Percentiles rank a stretch among this genome's conserved stretches.
phyloP scores from a whole-genome alignment of 2,113 vertebrate species.

The Nymphicus hollandicus region DNA sequence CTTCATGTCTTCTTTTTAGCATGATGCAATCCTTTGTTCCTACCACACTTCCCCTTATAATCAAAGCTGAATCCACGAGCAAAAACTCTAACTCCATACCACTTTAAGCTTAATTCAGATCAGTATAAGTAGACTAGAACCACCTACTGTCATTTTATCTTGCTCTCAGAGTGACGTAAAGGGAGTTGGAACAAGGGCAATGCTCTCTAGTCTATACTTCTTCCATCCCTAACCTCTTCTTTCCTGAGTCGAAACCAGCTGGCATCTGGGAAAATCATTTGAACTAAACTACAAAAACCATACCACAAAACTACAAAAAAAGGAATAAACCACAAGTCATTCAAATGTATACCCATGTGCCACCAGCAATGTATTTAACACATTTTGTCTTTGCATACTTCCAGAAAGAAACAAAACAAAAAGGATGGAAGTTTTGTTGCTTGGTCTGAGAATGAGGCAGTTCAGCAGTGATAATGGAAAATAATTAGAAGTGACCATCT shows the following conservation, averaged over 20 bases:
- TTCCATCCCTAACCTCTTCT: background rate
- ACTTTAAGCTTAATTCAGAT: background rate
- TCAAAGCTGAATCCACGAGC: background rate
- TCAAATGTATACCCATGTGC: background rate
- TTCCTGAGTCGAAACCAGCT: background rate
- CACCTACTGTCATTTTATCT: background rate
- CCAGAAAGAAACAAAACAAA: background rate
- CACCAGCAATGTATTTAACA: accelerated
- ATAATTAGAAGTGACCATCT: background rate
- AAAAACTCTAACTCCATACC: background rate
- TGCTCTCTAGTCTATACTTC: background rate
- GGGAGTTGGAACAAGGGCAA: background rate
- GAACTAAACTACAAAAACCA: background rate
- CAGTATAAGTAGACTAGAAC: background rate
- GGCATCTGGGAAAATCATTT: background rate
- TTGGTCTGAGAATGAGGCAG: background rate
- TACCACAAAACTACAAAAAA: background rate
- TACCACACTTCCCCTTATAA: background rate
- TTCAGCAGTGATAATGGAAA: background rate
- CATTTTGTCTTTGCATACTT: background rate
- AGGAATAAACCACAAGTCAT: background rate
- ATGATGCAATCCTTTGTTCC: background rate
- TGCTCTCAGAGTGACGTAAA: accelerated
- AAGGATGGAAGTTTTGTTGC: background rate
- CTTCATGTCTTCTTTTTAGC: background rate